Conservation (phyloP, 2,113 vertebrate species). For the Semicossyphus pulcher region DNA sequence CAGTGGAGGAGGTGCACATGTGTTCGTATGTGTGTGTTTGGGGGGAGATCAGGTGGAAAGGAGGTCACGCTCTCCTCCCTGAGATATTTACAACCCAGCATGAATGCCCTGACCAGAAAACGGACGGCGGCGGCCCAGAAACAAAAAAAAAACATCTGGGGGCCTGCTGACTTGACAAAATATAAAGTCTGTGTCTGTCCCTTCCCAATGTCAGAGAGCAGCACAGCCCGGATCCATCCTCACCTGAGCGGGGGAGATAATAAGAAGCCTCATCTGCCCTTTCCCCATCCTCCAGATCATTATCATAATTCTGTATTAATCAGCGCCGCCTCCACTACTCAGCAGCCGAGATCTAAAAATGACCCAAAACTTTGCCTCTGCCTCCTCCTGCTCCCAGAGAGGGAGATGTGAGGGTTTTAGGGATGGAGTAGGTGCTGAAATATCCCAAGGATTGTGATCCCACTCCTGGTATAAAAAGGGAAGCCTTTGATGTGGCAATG, state of each 20-base stretch:
- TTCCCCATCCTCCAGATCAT: slow-evolving; percentile 62
- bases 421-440: slow-evolving; percentile 50
- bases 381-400: slow-evolving; percentile 42
- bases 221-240: slow-evolving; percentile 53
- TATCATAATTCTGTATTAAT: slow-evolving; percentile 80
- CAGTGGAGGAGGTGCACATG: slow-evolving; percentile 29
- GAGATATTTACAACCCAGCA: slow-evolving; percentile 74
- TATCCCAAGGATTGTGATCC: slow-evolving; percentile 71
- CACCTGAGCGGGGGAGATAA: slow-evolving; percentile 58
- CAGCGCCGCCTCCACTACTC: slow-evolving; percentile 47
- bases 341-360: slow-evolving; percentile 66
- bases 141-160: slow-evolving; percentile 19
- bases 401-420: slow-evolving; percentile 40
- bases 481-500: slow-evolving; percentile 69
- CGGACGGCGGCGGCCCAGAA: neutral
- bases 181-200: slow-evolving; percentile 47
- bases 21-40: slow-evolving; percentile 31
- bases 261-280: slow-evolving; percentile 66
- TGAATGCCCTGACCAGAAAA: slow-evolving; percentile 48
- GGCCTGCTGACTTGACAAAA: slow-evolving; percentile 68
- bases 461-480: slow-evolving; percentile 53
- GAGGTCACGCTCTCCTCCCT: slow-evolving; percentile 65
- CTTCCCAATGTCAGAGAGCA: slow-evolving; percentile 66
- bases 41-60: slow-evolving; percentile 65
- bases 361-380: slow-evolving; percentile 66